Conservation (phyloP, 2,888 invertebrate species). For the Antheraea assamensis region DNA sequence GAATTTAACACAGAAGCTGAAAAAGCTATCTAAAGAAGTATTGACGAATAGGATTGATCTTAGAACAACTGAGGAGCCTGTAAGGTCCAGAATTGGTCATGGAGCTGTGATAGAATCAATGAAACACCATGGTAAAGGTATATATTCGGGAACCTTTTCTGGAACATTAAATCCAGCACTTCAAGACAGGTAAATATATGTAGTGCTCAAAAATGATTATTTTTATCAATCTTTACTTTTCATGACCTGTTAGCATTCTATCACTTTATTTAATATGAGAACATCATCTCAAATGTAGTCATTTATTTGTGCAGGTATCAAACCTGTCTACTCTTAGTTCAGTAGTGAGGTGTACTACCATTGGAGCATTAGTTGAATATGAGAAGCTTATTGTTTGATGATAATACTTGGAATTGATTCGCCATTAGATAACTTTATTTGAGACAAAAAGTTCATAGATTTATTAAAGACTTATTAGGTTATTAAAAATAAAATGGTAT, state of each 20-base stretch:
- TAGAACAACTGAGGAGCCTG: slow-evolving; percentile 73
- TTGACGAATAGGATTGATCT: slow-evolving; percentile 85
- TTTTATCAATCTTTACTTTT: not conserved
- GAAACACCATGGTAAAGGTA: slow-evolving; percentile 96
- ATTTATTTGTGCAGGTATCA: too few relatives aligned
- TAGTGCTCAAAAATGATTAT: not conserved
- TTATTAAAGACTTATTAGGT: not conserved
- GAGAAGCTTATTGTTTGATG: too few relatives aligned
- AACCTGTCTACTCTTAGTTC: too few relatives aligned
- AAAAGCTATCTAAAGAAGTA: slow-evolving; percentile 94
- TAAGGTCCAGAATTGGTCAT: slow-evolving; percentile 73
- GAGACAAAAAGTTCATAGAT: not conserved
- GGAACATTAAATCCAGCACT: slow-evolving; percentile 96
- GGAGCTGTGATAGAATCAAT: slow-evolving; percentile 95
- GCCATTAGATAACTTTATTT: not conserved
- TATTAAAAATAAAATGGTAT: not conserved
- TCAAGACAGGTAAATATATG: slow-evolving; percentile 86
- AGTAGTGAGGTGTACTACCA: too few relatives aligned
- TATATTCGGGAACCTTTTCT: slow-evolving; percentile 98
- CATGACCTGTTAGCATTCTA: not conserved
- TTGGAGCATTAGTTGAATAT: too few relatives aligned
- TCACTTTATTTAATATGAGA: too few relatives aligned
- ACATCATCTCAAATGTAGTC: too few relatives aligned
- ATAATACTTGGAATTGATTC: too few relatives aligned
- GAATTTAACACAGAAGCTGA: slow-evolving; percentile 94